A percentile compares a stretch with the other conserved stretches of the same genome.
Conservation (phyloP, 2,113 vertebrate species). For the Genyomyrus donnyi region DNA sequence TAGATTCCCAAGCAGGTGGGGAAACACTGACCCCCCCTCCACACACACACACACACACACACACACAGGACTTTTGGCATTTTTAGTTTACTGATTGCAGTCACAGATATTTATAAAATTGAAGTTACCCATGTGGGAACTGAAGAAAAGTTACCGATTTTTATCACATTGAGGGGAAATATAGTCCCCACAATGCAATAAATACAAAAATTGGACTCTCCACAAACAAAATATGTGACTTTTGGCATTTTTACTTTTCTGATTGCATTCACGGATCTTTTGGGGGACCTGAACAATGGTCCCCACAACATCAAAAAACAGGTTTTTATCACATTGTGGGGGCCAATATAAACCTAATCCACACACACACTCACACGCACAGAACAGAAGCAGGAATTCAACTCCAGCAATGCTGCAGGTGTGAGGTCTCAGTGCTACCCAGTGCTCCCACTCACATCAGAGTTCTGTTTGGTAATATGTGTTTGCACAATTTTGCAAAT, state of each 20-base stretch:
- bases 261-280: not conserved
- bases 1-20: not conserved
- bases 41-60: not conserved
- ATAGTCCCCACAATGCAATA: too few species aligned
- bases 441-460: not conserved
- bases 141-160: too few species aligned
- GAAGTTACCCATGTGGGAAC: too few species aligned
- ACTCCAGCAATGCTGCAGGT: not conserved
- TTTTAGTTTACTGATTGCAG: not conserved
- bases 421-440: not conserved
- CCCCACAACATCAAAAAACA: too few species aligned
- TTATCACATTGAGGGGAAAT: too few species aligned
- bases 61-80: not conserved
- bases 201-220: too few species aligned
- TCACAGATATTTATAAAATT: not conserved
- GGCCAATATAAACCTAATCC: not conserved
- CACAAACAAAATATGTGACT: too few species aligned
- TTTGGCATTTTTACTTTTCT: not conserved
- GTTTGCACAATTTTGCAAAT: not conserved
- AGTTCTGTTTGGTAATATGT: not conserved
- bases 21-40: not conserved
- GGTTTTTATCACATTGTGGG: too few species aligned
- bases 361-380: not conserved
- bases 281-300: too few species aligned
- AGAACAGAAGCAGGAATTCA: not conserved